Evolutionary conservation across 2,888 invertebrate species (phyloP).

Genomic region (Himalopsyche tibetana): DNA sequence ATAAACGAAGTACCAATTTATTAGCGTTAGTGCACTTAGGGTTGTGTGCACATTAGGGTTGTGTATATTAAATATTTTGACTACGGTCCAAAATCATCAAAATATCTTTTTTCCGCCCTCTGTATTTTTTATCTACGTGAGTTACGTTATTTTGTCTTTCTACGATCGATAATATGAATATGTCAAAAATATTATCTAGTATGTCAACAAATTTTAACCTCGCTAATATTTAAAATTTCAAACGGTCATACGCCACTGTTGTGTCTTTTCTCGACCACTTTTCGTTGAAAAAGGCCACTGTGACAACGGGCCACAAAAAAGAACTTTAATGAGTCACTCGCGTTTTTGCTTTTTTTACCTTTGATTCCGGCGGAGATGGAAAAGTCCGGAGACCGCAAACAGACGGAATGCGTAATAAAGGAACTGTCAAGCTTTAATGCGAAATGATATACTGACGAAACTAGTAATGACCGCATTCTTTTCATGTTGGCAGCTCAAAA

Average conservation of each 20-base stretch:
- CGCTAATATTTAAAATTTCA: background rate
- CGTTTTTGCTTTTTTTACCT: background rate
- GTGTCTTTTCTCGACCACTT: background rate
- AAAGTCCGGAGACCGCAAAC: conserved; percentile 16
- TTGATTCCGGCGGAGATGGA: conserved; percentile 39
- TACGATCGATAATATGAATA: too few relatives aligned
- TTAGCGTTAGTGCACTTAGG: too few relatives aligned
- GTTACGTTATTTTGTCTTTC: too few relatives aligned
- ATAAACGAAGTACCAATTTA: too few relatives aligned
- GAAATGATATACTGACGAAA: conserved; percentile 4
- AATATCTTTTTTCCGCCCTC: too few relatives aligned
- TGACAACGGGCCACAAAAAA: conserved; percentile 21
- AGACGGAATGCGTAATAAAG: conserved; percentile 30
- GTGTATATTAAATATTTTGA: too few relatives aligned
- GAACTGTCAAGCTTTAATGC: conserved; percentile 18
- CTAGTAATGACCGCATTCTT: background rate
- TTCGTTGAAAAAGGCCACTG: conserved; percentile 20
- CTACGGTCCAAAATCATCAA: too few relatives aligned
- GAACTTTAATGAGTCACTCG: conserved; percentile 35
- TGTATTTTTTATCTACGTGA: too few relatives aligned
- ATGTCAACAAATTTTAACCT: background rate
- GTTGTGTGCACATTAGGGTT: too few relatives aligned
- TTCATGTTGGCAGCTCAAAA: background rate
- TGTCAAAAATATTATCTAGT: too few relatives aligned
- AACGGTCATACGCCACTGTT: background rate